A percentile compares a stretch with the other conserved stretches of the same genome.
phyloP scores from a whole-genome alignment of 2,797 vertebrate genomes.

The Rhynchotus rufescens region DNA sequence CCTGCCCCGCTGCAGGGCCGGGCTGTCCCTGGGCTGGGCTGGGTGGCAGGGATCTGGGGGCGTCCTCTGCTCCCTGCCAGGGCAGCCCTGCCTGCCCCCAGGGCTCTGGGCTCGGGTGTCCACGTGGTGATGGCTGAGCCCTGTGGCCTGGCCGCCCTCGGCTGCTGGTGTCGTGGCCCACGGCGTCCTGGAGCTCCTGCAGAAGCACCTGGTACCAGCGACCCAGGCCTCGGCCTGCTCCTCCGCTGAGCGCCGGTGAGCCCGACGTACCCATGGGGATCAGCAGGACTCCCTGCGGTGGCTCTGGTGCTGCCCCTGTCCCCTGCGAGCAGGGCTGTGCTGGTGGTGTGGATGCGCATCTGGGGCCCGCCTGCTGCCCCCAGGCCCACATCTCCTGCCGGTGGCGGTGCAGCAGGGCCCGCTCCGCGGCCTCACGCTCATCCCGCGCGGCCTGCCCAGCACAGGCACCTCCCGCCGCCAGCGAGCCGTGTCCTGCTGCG shows the following conservation, averaged over 20 bases:
- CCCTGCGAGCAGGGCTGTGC: not conserved
- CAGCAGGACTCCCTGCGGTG: rapidly evolving
- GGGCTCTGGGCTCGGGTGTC: not conserved
- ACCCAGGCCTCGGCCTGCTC: constrained; percentile 82
- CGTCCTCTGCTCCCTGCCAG: rapidly evolving
- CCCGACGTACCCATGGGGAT: constrained; percentile 82
- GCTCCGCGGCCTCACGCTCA: constrained; percentile 81
- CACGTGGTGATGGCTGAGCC: not conserved
- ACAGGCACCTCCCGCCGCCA: constrained; percentile 78
- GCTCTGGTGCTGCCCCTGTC: not conserved
- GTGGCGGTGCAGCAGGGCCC: constrained; percentile 75
- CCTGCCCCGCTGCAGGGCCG: not conserved
- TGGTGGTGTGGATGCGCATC: rapidly evolving
- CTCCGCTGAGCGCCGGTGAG: constrained; percentile 82
- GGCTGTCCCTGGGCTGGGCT: not conserved
- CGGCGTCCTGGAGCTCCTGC: constrained; percentile 81
- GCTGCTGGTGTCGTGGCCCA: constrained; percentile 82
- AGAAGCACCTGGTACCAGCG: constrained; percentile 79
- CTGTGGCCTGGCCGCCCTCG: constrained; percentile 75
- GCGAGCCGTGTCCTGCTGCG: constrained; percentile 71
- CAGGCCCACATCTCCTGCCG: constrained; percentile 76
- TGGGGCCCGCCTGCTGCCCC: constrained; percentile 76
- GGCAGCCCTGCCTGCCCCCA: rapidly evolving
- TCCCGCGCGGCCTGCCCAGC: constrained; percentile 81
- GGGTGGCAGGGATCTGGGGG: too few relatives aligned